These are phyloP conservation scores for Brienomyrus longianalis DNA, from an alignment of 2,113 vertebrate species.

Conservation along the genomic window DNA sequence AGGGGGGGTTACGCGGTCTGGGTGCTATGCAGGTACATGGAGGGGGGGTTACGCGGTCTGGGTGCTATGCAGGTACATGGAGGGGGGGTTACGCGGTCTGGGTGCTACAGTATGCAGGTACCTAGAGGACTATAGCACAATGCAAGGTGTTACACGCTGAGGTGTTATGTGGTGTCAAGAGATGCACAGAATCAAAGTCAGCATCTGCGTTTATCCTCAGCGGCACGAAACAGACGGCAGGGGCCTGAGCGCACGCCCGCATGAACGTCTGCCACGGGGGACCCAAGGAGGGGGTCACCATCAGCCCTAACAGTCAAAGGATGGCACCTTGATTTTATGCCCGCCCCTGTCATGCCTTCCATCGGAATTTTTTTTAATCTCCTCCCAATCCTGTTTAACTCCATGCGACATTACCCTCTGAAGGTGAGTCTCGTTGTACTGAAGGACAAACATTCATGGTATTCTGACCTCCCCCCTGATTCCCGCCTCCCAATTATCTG, in stretches of 20 bases:
- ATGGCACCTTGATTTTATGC: not conserved
- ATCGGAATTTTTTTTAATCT: constrained; percentile 28
- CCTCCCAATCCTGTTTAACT: constrained; percentile 29
- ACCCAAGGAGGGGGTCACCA: not conserved
- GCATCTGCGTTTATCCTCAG: not conserved
- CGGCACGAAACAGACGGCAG: not conserved
- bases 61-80: not conserved
- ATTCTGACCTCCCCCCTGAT: not conserved
- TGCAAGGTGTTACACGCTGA: not conserved
- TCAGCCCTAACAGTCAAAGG: not conserved
- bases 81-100: not conserved
- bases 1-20: no score
- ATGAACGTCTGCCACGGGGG: not conserved
- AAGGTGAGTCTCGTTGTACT: constrained; percentile 66
- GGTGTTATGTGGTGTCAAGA: not conserved
- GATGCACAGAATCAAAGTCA: not conserved
- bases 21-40: not conserved
- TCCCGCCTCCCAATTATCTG: constrained; percentile 36
- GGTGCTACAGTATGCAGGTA: no score
- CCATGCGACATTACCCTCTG: constrained; percentile 63
- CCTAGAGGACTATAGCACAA: not conserved
- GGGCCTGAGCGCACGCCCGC: no score
- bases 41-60: not conserved
- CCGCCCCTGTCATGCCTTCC: not conserved
- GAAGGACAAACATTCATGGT: constrained; percentile 50